These are phyloP conservation scores for Mylabris sibirica DNA, from an alignment of 2,888 invertebrate species.

Conservation along the genomic window DNA sequence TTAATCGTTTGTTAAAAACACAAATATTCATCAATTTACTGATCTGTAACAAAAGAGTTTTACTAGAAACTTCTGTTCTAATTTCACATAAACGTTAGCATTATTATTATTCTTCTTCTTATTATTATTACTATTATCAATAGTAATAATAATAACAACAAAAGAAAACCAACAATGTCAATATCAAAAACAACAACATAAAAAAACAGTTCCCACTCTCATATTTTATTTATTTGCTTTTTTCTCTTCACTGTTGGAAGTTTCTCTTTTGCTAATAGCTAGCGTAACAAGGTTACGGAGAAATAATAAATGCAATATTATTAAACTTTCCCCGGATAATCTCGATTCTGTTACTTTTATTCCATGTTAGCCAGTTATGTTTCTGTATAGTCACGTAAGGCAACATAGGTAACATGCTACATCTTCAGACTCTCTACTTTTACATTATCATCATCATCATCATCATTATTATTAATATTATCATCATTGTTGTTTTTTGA, in stretches of 20 bases:
- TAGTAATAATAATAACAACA: slow-evolving; percentile 25
- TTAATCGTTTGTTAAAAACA: background rate
- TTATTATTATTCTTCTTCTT: too few relatives aligned
- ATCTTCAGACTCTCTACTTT: slow-evolving; percentile 29
- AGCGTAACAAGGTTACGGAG: slow-evolving; percentile 58
- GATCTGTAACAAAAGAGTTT: background rate
- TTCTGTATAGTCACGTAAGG: slow-evolving; percentile 34
- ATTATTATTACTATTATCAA: slow-evolving; percentile 27
- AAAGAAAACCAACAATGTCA: slow-evolving; percentile 51
- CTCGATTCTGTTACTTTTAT: slow-evolving; percentile 47
- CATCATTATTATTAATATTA: background rate
- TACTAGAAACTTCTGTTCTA: slow-evolving; percentile 26
- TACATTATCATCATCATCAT: slow-evolving; percentile 17
- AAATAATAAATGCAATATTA: slow-evolving; percentile 58
- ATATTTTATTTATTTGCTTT: slow-evolving; percentile 26
- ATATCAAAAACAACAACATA: slow-evolving; percentile 39
- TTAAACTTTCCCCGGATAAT: slow-evolving; percentile 58
- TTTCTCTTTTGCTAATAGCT: slow-evolving; percentile 57
- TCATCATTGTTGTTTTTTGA: background rate
- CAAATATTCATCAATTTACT: background rate
- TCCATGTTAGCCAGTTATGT: slow-evolving; percentile 37
- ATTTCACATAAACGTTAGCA: slow-evolving; percentile 35
- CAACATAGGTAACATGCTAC: slow-evolving; percentile 19
- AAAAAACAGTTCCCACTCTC: slow-evolving; percentile 46
- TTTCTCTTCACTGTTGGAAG: slow-evolving; percentile 35